phyloP scores from a whole-genome alignment of 1,140 invertebrate species.

The Calephelis virginiensis region DNA sequence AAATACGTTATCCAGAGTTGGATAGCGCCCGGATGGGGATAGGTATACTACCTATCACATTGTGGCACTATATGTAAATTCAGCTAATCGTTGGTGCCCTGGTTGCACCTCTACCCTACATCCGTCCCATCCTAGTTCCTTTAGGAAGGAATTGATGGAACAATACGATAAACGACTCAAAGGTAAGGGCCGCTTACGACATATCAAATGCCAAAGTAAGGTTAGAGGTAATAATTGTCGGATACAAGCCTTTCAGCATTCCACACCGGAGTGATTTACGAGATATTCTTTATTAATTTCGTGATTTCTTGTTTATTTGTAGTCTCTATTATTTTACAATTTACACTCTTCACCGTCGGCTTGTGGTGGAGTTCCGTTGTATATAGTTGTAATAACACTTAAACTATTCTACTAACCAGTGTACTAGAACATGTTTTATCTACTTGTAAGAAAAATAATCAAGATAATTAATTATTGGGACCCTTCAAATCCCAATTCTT shows the following conservation, averaged over 20 bases:
- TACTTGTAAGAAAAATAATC: too few species aligned
- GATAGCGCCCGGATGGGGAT: too few species aligned
- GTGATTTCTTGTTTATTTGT: background rate
- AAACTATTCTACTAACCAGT: too few species aligned
- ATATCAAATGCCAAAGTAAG: constrained; percentile 74
- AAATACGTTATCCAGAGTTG: too few species aligned
- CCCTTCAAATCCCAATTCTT: too few species aligned
- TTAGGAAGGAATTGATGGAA: constrained; percentile 37
- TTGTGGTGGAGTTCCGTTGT: too few species aligned
- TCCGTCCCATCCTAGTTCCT: constrained; percentile 26
- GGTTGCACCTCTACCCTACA: background rate
- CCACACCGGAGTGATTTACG: constrained; percentile 59
- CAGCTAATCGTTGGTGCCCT: background rate
- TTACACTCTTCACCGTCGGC: too few species aligned
- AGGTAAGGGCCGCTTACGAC: constrained; percentile 59
- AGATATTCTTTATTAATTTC: constrained; percentile 38
- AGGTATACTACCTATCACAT: too few species aligned
- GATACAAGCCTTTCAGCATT: constrained; percentile 45
- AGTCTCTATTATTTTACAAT: too few species aligned
- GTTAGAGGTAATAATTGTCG: constrained; percentile 71
- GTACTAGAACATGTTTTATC: too few species aligned
- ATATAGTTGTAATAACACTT: too few species aligned
- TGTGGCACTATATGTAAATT: background rate
- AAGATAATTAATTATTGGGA: too few species aligned
- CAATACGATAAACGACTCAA: constrained; percentile 44